Base-by-base conservation (phyloP, 2,888 invertebrate genomes). In the Brachypterus glaber region DNA sequence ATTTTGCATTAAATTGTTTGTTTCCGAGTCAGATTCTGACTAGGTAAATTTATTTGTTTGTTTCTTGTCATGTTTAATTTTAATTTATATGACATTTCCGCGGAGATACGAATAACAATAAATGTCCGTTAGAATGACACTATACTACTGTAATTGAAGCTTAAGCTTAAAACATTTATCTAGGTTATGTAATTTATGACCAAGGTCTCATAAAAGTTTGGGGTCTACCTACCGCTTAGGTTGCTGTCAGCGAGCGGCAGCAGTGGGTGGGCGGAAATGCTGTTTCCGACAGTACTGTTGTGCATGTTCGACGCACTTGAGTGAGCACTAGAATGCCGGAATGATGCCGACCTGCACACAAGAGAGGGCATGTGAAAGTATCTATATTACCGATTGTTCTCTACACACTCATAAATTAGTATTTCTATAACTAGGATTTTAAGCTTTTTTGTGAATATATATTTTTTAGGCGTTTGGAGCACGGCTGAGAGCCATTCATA, bases 191-290 rank as follows among this genome's bases (percentile, higher is more conserved):
- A n/a, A n/a, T n/a, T n/a, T n/a, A n/a, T n/a, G n/a, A n/a, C n/a
- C n/a, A n/a, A n/a, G n/a, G n/a, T n/a, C n/a, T n/a, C n/a, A n/a
- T n/a, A n/a, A n/a, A n/a, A n/a, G 34, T 29, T 17, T 14, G 15
- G 35, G 13, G 4, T 38, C 45, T 58, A 70, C 71, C 62, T 70
- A 71, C 71, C 70, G 60, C 69, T 70, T 63, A 72, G 67, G 62
- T 68, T 71, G 70, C 70, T 63, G 62, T 66, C 66, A 54, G 63
- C 87, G 74, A 89, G 82, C 72, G 89, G 89, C 78, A 89, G 83
- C 77, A 89, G 80, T 72, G 88, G 88, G 74, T 88, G 88, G 71
- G 88, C 88, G 73, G 88, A 88, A 76, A 88, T 80, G 79, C 85
- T 86, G 76, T 82, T 78, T 76, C 82, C 82, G 73, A 81, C 80